Percentiles rank a stretch among this genome's conserved stretches.
Conservation (phyloP, 2,797 vertebrate species). For the Falco novaeseelandiae region DNA sequence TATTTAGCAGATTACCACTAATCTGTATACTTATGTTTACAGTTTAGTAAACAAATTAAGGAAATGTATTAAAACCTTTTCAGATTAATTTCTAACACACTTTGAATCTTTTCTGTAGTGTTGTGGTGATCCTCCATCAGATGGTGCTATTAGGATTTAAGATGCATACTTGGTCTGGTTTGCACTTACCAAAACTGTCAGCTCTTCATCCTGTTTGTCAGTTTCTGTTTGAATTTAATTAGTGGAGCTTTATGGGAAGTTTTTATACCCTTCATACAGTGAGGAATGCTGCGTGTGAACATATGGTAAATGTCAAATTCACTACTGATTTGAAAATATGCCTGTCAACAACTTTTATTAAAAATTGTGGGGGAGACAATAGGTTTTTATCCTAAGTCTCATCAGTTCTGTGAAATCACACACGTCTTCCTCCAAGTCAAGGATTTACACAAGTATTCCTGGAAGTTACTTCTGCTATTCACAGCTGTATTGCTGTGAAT, state of each 20-base stretch:
- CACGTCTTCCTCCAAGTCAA: background rate
- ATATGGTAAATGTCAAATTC: background rate
- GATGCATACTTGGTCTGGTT: background rate
- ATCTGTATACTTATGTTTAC: background rate
- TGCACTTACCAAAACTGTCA: background rate
- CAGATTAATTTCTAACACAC: background rate
- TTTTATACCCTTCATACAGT: background rate
- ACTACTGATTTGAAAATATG: background rate
- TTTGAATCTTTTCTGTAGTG: background rate
- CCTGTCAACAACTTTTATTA: background rate
- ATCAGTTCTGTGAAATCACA: background rate
- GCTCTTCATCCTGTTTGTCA: background rate
- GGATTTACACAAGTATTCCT: background rate
- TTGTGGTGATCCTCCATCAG: conserved; percentile 51
- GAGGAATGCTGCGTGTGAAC: background rate
- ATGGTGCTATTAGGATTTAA: conserved; percentile 59
- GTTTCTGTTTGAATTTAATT: conserved; percentile 17
- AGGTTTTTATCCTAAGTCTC: background rate
- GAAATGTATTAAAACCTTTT: background rate
- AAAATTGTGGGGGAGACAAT: background rate
- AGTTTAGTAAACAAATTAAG: background rate
- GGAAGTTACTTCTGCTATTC: background rate
- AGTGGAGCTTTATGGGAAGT: background rate
- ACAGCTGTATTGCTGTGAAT: background rate
- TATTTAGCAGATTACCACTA: background rate